phyloP scores from a whole-genome alignment of 1,140 invertebrate species.

The Panulirus ornatus region DNA sequence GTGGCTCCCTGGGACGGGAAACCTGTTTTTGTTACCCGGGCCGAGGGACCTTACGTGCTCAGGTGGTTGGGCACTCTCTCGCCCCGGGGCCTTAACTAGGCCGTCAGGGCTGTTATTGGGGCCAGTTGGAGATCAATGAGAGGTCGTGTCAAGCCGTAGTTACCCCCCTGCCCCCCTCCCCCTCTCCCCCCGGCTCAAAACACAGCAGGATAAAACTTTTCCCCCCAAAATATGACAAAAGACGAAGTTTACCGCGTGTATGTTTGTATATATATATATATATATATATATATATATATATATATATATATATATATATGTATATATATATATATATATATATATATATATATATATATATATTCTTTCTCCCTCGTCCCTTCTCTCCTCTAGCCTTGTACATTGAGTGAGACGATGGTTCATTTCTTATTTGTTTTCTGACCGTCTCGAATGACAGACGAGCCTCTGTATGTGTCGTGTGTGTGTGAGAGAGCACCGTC shows the following conservation, averaged over 20 bases:
- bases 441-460: too few relatives aligned
- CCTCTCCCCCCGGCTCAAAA: too few relatives aligned
- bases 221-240: constrained; percentile 2
- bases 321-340: too few relatives aligned
- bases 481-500: too few relatives aligned
- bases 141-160: constrained; percentile 29
- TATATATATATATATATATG: not conserved
- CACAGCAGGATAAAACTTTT: constrained; percentile 3
- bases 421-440: too few relatives aligned
- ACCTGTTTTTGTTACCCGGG: not conserved
- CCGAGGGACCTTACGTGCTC: not conserved
- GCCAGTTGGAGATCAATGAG: constrained; percentile 36
- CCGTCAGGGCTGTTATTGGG: constrained; percentile 52
- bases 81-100: constrained; percentile 31
- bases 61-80: not conserved
- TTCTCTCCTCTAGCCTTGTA: too few relatives aligned
- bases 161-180: too few relatives aligned
- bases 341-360: too few relatives aligned
- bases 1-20: not conserved
- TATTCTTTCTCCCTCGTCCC: too few relatives aligned
- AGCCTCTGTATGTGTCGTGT: too few relatives aligned
- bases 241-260: not conserved
- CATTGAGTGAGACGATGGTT: too few relatives aligned
- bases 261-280: not conserved
- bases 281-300: not conserved